Conservation (phyloP, 2,113 vertebrate species). For the Rhinolophus sinicus region DNA sequence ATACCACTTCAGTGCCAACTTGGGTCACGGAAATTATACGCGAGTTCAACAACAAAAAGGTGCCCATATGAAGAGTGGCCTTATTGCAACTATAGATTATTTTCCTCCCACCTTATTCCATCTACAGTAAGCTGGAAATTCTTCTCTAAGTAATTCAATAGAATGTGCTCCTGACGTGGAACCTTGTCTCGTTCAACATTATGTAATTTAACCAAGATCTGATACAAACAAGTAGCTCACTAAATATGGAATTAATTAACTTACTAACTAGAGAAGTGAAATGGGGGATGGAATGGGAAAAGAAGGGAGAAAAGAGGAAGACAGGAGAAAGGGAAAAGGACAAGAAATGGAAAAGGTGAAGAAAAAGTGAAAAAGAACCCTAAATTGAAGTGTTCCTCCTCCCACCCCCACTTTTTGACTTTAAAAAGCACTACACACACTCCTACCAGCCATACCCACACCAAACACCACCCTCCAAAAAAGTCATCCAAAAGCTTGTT, state of each 20-base stretch:
- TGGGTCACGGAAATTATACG: background rate
- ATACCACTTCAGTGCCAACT: background rate
- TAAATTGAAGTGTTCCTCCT: background rate
- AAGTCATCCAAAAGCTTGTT: background rate
- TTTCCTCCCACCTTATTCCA: background rate
- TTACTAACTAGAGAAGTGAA: background rate
- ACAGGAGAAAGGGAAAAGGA: background rate
- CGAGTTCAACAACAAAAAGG: constrained; percentile 28
- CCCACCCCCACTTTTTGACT: background rate
- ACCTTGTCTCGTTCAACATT: background rate
- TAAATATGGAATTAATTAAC: background rate
- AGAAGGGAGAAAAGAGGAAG: background rate
- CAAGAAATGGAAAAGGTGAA: background rate
- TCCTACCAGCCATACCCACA: background rate
- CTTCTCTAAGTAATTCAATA: background rate
- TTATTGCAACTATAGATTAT: background rate
- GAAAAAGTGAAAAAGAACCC: background rate
- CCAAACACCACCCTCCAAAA: background rate
- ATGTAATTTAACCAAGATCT: background rate
- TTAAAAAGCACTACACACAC: background rate
- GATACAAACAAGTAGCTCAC: background rate
- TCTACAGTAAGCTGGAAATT: background rate
- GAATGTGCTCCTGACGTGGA: background rate
- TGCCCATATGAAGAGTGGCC: background rate
- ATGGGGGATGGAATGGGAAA: background rate